Percentiles rank a stretch among this genome's conserved stretches.
Evolutionary conservation across 92 coral and sea anemone genomes (phyloP).

Genomic region (Chrysogorgia sp.): DNA sequence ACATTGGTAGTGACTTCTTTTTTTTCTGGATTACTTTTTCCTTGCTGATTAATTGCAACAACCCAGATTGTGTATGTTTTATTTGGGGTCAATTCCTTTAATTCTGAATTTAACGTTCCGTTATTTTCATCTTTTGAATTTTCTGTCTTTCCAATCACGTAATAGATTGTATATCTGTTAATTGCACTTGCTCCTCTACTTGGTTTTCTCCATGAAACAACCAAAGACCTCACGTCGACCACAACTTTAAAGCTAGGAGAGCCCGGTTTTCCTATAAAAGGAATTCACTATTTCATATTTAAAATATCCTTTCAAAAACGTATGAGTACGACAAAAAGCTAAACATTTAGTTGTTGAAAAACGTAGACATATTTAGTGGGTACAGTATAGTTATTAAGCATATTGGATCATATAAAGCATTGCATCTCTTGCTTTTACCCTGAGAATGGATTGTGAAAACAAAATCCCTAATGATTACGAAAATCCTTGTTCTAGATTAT

Average conservation of each 20-base stretch:
- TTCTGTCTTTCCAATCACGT: neutral
- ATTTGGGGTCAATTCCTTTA: slow-evolving; percentile 51
- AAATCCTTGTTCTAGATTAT: no score
- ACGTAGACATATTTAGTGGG: no score
- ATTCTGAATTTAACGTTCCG: neutral
- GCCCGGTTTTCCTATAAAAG: neutral
- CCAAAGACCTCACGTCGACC: neutral
- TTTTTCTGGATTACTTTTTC: slow-evolving; percentile 48
- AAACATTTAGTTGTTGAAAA: no score
- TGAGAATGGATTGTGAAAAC: no score
- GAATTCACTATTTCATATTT: neutral
- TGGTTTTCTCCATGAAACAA: slow-evolving; percentile 63
- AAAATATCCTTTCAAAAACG: neutral
- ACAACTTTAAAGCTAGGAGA: neutral
- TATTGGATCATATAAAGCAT: no score
- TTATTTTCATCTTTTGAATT: slow-evolving; percentile 26
- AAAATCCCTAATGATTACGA: no score
- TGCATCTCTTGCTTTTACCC: no score
- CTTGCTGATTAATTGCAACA: slow-evolving; percentile 52
- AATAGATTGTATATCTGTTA: slow-evolving; percentile 47
- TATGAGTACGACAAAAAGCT: no score
- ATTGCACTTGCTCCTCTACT: slow-evolving; percentile 54
- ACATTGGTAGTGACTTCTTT: slow-evolving; percentile 48
- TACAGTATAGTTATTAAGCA: no score
- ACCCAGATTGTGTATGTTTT: slow-evolving; percentile 63